phyloP scores from a whole-genome alignment of 2,113 vertebrate genomes.

The Phoenicopterus ruber region DNA sequence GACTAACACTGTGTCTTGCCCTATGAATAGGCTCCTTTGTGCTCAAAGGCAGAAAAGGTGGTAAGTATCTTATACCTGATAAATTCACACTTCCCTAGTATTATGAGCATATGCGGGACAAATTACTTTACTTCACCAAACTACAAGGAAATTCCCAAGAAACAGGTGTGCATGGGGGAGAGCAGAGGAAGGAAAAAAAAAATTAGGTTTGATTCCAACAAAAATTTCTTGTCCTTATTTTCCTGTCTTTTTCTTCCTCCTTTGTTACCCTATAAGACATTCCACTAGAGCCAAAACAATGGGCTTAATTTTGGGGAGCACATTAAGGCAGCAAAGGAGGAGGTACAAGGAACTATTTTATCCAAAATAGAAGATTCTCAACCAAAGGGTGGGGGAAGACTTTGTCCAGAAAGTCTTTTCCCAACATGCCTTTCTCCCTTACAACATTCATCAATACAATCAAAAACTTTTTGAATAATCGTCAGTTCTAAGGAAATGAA shows the following conservation, averaged over 20 bases:
- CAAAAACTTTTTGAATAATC: neutral
- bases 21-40: slow-evolving; percentile 33
- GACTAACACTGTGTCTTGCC: slow-evolving; percentile 6
- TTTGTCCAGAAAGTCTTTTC: neutral
- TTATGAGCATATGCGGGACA: neutral
- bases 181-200: neutral
- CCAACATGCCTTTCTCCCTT: neutral
- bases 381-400: neutral
- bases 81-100: neutral
- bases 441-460: neutral
- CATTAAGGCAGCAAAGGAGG: neutral
- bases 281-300: neutral
- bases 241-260: neutral
- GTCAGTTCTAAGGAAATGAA: neutral
- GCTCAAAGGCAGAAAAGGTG: neutral
- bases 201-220: neutral
- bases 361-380: neutral
- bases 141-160: neutral
- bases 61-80: neutral
- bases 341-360: neutral
- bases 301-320: neutral
- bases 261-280: neutral
- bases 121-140: neutral
- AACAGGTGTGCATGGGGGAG: neutral
- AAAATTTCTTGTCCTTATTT: neutral